phyloP scores from a whole-genome alignment of 2,113 vertebrate genomes.

The Pangasianodon gigas region DNA sequence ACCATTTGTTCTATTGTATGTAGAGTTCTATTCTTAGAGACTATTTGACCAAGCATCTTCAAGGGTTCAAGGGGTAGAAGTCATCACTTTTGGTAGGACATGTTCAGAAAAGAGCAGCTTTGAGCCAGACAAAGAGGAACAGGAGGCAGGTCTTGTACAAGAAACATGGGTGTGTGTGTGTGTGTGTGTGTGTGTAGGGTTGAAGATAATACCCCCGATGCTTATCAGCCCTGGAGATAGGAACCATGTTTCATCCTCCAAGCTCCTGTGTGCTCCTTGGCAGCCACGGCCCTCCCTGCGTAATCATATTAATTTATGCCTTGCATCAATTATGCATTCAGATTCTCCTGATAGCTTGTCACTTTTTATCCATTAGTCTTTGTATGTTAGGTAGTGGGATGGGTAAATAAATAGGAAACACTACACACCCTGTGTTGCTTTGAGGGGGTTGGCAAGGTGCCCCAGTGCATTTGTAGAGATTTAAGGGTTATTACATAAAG shows the following conservation, averaged over 20 bases:
- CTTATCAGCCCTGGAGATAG: slow-evolving; percentile 78
- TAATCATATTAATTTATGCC: slow-evolving; percentile 94
- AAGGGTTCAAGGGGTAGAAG: neutral
- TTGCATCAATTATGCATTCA: slow-evolving; percentile 91
- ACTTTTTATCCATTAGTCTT: slow-evolving; percentile 87
- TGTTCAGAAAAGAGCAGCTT: neutral
- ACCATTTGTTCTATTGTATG: neutral
- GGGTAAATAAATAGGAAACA: slow-evolving; percentile 60
- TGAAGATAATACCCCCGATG: slow-evolving; percentile 70
- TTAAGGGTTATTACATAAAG: slow-evolving; percentile 85
- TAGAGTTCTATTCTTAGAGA: neutral
- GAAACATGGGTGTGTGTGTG: neutral
- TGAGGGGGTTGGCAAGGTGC: slow-evolving; percentile 75
- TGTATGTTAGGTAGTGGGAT: slow-evolving; percentile 52
- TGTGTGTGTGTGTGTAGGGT: neutral
- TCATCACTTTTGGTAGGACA: neutral
- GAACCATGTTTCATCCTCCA: slow-evolving; percentile 79
- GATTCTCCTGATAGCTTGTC: slow-evolving; percentile 87
- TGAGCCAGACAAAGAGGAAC: slow-evolving; percentile 7
- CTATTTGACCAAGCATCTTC: neutral
- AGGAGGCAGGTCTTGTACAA: slow-evolving; percentile 32
- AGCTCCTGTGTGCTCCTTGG: slow-evolving; percentile 80
- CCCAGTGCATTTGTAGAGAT: slow-evolving; percentile 78
- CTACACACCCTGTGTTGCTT: slow-evolving; percentile 80
- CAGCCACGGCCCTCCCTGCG: slow-evolving; percentile 80